phyloP scores from a whole-genome alignment of 2,888 invertebrate species.

The Troides aeacus region DNA sequence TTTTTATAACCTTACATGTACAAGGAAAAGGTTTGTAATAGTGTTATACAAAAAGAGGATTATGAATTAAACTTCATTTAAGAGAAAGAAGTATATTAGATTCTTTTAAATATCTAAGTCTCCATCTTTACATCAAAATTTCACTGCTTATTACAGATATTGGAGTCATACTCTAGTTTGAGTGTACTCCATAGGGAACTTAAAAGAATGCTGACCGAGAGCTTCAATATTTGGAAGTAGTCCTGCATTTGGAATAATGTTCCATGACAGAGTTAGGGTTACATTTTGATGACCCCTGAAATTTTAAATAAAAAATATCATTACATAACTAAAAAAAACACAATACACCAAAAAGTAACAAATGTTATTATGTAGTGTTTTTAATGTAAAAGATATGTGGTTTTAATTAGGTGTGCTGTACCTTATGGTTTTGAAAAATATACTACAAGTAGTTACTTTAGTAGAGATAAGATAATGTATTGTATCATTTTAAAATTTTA shows the following conservation, averaged over 20 bases:
- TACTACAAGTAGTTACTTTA: no score
- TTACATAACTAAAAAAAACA: background rate
- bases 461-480: no score
- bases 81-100: constrained; percentile 48
- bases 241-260: constrained; percentile 99
- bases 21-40: background rate
- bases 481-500: no score
- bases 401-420: no score
- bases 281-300: constrained; percentile 95
- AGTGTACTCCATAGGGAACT: constrained; percentile 94
- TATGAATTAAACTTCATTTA: constrained; percentile 44
- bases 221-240: constrained; percentile 93
- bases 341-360: no score
- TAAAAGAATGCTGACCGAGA: constrained; percentile 90
- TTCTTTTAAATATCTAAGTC: constrained; percentile 46
- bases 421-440: no score
- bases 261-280: constrained; percentile 97
- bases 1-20: no score
- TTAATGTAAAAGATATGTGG: no score
- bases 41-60: background rate
- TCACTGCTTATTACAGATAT: constrained; percentile 31
- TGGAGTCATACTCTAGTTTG: constrained; percentile 73
- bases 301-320: constrained; percentile 37
- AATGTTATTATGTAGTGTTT: no score
- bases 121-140: constrained; percentile 33